Evolutionary conservation across 2,888 invertebrate species (phyloP), one percentile per base, ranked within the genome.

Genomic region (Pammene aurita): DNA sequence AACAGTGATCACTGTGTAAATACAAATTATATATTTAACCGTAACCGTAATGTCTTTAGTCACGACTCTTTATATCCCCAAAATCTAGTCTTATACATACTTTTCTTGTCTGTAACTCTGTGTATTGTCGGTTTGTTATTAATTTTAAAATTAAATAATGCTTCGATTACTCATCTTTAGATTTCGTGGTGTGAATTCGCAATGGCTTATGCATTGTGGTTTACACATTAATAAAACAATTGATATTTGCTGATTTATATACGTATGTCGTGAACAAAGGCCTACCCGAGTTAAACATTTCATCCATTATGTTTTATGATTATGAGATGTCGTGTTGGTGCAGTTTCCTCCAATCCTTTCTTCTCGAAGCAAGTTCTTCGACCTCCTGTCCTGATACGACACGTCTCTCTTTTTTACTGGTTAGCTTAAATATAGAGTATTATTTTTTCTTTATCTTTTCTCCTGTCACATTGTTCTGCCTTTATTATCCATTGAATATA

Each of bases 311-410:
- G 1, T 26, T 57, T 38, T 18, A 18, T 38, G 2, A 42, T 38
- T 18, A 18, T 38, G 2, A 42, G 2, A 7, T 18, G 9, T 18
- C 13, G n/a, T 10, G n/a, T 44, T 26, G 26, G 9, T 44, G 26
- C 7, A 38, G 14, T 54, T 34, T 42, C 4, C 42, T 42, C 13
- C 13, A 42, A 42, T 57, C 57, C 57, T 42, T 57, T 57, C 42
- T 42, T 41, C 41, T 18, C 42, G 26, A 41, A 18, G 7, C 13
- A 26, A 57, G 57, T 42, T 57, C 57, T 42, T 58, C 41, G 42
- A 14, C 26, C 42, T 58, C 10, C 13, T 56, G 13, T 58, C 10
- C 13, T 56, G 13, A 11, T 34, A 6, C 6, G 11, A 13, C 52
- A 52, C 11, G 11, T 0, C 7, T 26, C 1, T 26, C 13, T 11